Base-by-base conservation (phyloP, 2,113 vertebrate genomes). In the Oryzias melastigma region DNA sequence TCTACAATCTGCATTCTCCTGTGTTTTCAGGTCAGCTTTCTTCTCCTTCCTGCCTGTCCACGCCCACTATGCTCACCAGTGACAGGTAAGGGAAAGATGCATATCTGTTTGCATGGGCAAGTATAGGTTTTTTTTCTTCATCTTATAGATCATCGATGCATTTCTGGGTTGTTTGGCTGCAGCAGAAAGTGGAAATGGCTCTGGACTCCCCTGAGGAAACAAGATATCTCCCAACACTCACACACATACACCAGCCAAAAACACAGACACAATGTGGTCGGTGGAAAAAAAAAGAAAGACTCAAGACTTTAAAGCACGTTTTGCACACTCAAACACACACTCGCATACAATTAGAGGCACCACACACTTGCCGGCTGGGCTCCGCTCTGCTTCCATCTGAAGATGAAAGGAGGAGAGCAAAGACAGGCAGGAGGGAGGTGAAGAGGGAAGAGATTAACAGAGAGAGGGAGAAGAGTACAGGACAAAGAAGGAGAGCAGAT, bases 91-190 rank as follows among this genome's bases (percentile, higher is more conserved):
- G 68, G 20, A 43, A 65, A 51, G n/a, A 62, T 55, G 22, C 52
- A 2, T 55, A 40, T 77, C 3, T 51, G 53, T 64, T 25, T 62
- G 12, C 65, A 61, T 68, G 56, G 58, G 62, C 52, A 42, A 52
- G 14, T 59, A 25, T 68, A 51, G 70, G 35, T 47, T 70, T 66
- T 70, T 77, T 12, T 73, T 47, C 64, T 52, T 68, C 45, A 14
- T 35, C 59, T 81, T 84, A 87, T 87, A 89, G 83, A 86, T 88
- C 85, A 89, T 90, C 78, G 81, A 89, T 87, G 81, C 75, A 69
- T 74, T 84, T 55, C 78, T 82, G 68, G 72, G 59, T 71, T 65
- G 71, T 80, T 82, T 82, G 69, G 75, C 61, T 75, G 63, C 72
- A 77, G 74, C 84, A 84, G 89, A 80, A 79, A 76, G 78, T 85